A percentile compares a stretch with the other conserved stretches of the same genome.
These are phyloP conservation scores for Cariama cristata DNA, from an alignment of 2,113 vertebrate genomes.

Conservation along the genomic window DNA sequence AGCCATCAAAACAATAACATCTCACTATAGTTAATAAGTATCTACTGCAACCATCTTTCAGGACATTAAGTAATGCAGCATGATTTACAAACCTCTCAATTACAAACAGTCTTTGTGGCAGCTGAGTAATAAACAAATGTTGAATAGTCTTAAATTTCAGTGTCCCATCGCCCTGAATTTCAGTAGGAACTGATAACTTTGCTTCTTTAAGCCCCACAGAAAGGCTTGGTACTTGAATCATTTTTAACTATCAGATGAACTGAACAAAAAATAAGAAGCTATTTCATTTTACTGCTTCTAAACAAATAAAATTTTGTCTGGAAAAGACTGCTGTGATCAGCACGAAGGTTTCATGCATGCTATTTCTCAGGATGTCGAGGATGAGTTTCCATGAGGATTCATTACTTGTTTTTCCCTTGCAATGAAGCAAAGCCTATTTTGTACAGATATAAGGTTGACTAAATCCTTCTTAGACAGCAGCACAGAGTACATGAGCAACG, in stretches of 20 bases:
- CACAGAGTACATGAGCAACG: constrained; percentile 9
- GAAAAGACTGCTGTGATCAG: constrained; percentile 18
- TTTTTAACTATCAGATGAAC: neutral
- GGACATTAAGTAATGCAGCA: neutral
- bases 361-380: neutral
- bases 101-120: neutral
- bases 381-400: neutral
- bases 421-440: constrained; percentile 35
- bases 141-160: neutral
- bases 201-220: neutral
- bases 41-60: neutral
- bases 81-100: neutral
- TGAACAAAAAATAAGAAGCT: neutral
- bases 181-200: neutral
- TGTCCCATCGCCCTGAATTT: neutral
- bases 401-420: constrained; percentile 14
- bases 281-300: neutral
- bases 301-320: neutral
- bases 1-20: neutral
- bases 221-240: neutral
- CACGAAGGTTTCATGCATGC: neutral
- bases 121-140: neutral
- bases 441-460: constrained; percentile 14
- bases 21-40: neutral
- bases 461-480: constrained; percentile 44